These are phyloP conservation scores for Anarrhichthys ocellatus DNA, from an alignment of 2,113 vertebrate genomes.

Conservation along the genomic window DNA sequence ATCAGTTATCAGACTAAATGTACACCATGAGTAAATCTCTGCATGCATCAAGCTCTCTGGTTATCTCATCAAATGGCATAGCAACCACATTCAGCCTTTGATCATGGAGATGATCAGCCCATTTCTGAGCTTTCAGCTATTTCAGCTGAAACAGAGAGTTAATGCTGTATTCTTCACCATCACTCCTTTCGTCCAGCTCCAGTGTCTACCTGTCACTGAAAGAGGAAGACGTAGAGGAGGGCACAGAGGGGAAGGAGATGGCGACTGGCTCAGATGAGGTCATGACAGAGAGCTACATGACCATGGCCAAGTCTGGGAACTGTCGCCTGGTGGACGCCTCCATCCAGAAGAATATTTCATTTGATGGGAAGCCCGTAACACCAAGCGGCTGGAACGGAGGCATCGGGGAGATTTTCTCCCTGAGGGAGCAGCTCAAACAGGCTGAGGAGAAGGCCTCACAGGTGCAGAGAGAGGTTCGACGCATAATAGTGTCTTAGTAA, in stretches of 20 bases:
- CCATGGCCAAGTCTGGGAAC: slow-evolving; percentile 73
- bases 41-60: neutral
- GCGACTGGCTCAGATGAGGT: slow-evolving; percentile 61
- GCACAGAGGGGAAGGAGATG: slow-evolving; percentile 54
- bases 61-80: slow-evolving; percentile 10
- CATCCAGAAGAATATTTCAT: slow-evolving; percentile 87
- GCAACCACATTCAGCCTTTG: neutral
- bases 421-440: slow-evolving; percentile 86
- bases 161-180: neutral
- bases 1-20: slow-evolving; percentile 9
- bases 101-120: neutral
- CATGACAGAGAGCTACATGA: slow-evolving; percentile 76
- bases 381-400: slow-evolving; percentile 82
- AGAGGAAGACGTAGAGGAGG: slow-evolving; percentile 71
- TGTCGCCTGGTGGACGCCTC: slow-evolving; percentile 82
- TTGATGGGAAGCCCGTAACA: slow-evolving; percentile 83
- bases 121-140: slow-evolving; percentile 1
- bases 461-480: slow-evolving; percentile 85
- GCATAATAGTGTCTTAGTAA: neutral
- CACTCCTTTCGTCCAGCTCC: slow-evolving; percentile 66
- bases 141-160: neutral
- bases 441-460: slow-evolving; percentile 85
- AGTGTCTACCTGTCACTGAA: slow-evolving; percentile 79
- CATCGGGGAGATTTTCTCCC: slow-evolving; percentile 80
- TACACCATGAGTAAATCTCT: neutral